Evolutionary conservation across 2,797 vertebrate species (phyloP), one percentile per base, ranked within the genome.

Genomic region (Paguma larvata): DNA sequence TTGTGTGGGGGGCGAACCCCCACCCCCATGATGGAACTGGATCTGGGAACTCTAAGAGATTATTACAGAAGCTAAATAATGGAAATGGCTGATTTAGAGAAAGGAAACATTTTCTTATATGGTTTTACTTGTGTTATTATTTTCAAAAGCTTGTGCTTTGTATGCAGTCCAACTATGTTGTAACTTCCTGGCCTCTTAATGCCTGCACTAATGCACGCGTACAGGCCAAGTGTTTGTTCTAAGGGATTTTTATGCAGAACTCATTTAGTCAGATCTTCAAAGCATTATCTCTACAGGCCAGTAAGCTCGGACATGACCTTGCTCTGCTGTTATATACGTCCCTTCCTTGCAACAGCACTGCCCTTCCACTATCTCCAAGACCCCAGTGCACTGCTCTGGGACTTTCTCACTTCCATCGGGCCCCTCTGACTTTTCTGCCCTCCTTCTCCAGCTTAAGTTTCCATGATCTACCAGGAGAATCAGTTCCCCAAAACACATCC

Each of bases 101-200:
- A 89, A 89, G 15, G 7, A 32, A 65, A 67, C 14, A 34, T 70
- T 85, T 88, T 93, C 32, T 95, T 53, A 38, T 1, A 59, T 23
- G n/a, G 32, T 90, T 94, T 95, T 82, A 94, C 38, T 93, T 93
- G 38, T 5, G 77, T 59, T 82, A 79, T 85, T 63, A 51, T 67
- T 87, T 46, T 63, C 46, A 92, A 70, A 96, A 48, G 65, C n/a
- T 65, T 92, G 34, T 56, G 18, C 51, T 83, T 89, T 83, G 27
- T 48, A 89, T 30, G 21, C 63, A n/a, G 90, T 21, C 65, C 82
- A 95, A 77, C 53, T 87, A 72, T 15, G 62, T 38, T 70, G 21
- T 70, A 80, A 92, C 23, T 89, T 96, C 34, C 34, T 94, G 72
- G 78, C 32, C 46, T 85, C 62, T 85, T 56, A 23, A 38, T 30